Evolutionary conservation across 2,113 vertebrate species (phyloP), one percentile per base, ranked within the genome.

Genomic region (Corythoichthys haematopterus): DNA sequence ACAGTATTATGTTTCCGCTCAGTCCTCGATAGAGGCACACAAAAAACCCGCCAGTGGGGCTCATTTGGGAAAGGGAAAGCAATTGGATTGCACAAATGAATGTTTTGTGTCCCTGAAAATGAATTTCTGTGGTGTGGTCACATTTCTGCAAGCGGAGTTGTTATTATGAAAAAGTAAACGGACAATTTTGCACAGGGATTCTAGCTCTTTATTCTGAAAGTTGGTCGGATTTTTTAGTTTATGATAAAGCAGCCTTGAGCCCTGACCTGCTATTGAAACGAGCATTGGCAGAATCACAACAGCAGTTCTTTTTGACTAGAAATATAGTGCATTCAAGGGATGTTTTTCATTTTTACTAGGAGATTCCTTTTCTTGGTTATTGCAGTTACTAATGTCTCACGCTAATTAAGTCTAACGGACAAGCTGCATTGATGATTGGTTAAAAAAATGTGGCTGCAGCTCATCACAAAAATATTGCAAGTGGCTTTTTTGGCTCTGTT

Each of bases 91-190:
- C 14, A 47, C 46, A 68, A 67, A 71, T 53, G 8, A 55, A 36
- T 60, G 14, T 70, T 77, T 62, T 71, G 65, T 70, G 76, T 57
- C 63, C 55, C 51, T 40, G 64, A 69, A 76, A 78, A 73, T 75
- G 0, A 60, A 68, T 75, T 72, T 65, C 43, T 65, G 60, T 46
- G 45, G 45, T 46, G 7, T 56, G 70, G 64, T 9, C 28, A 48
- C 13, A 45, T 11, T 43, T 63, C n/a, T 56, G 55, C 36, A 12
- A 70, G 52, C 71, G 3, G 46, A 76, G 7, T 58, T 28, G 4
- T 48, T 58, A 66, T 72, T 68, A 65, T 50, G 37, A 65, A 70
- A 63, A 47, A 64, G 2, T 76, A 78, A 79, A 64, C 37, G 37
- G 65, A 69, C 35, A 14, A 51, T 55, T 78, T 50, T 6, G 33